Evolutionary conservation across 2,113 vertebrate species (phyloP).

Genomic region (Oryzias celebensis): DNA sequence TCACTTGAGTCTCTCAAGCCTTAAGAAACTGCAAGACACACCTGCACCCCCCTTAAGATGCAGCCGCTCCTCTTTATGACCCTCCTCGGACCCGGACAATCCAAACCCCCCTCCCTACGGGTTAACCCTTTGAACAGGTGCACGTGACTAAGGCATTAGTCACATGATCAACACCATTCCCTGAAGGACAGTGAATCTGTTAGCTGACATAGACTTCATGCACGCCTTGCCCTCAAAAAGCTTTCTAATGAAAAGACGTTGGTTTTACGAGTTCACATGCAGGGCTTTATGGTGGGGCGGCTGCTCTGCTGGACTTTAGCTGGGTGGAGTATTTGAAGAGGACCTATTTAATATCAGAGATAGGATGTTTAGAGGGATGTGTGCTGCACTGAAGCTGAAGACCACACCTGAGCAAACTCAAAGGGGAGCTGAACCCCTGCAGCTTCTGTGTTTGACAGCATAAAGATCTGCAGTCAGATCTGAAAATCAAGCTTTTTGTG

Average conservation of each 20-base stretch:
- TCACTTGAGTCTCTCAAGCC: too few relatives aligned
- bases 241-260: neutral
- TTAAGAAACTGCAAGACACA: too few relatives aligned
- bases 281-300: constrained; percentile 6
- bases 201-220: neutral
- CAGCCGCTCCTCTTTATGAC: too few relatives aligned
- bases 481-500: too few relatives aligned
- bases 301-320: constrained; percentile 7
- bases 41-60: too few relatives aligned
- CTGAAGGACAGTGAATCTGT: neutral
- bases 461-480: too few relatives aligned
- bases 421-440: too few relatives aligned
- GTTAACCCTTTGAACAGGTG: neutral
- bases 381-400: neutral
- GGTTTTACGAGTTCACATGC: constrained; percentile 1
- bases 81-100: too few relatives aligned
- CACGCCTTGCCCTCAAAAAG: constrained; percentile 1
- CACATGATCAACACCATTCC: neutral
- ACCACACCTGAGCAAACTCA: too few relatives aligned
- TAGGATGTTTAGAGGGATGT: neutral
- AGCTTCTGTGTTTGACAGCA: too few relatives aligned
- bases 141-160: too few relatives aligned
- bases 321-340: neutral
- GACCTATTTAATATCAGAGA: neutral
- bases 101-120: too few relatives aligned